These are phyloP conservation scores for Odobenus rosmarus DNA, from an alignment of 2,113 vertebrate genomes.

Conservation along the genomic window DNA sequence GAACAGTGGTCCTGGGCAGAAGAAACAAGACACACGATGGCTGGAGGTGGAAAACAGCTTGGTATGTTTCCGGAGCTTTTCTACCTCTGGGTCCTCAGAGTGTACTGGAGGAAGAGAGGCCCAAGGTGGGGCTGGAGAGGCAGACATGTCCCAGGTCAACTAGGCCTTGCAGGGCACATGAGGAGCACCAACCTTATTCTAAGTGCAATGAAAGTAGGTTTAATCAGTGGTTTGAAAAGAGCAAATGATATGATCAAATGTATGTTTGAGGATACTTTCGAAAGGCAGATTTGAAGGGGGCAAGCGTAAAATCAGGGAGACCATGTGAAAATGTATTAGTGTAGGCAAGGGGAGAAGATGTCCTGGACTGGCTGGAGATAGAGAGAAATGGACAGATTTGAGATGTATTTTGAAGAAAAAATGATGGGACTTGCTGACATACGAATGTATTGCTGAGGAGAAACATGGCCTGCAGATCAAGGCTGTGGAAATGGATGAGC, in stretches of 20 bases:
- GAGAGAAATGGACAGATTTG: background rate
- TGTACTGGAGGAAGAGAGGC: background rate
- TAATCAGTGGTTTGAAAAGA: background rate
- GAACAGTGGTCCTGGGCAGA: background rate
- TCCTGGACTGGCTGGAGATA: background rate
- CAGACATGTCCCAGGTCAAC: background rate
- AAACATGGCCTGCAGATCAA: background rate
- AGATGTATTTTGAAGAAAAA: background rate
- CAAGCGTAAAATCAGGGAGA: background rate
- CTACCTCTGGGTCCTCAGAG: background rate
- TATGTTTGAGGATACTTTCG: background rate
- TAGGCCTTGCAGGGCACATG: background rate
- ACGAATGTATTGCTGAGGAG: background rate
- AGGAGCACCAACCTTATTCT: background rate
- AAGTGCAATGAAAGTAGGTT: background rate
- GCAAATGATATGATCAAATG: background rate
- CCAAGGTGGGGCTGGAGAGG: background rate
- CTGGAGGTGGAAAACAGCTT: background rate
- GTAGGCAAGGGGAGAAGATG: background rate
- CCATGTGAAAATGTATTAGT: background rate
- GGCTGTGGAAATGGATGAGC: background rate
- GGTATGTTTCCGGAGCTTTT: background rate
- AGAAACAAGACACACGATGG: background rate
- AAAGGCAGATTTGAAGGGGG: background rate
- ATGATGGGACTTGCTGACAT: background rate